Evolutionary conservation across 2,888 invertebrate genomes (phyloP).

Genomic region (Nephrotoma flavescens): DNA sequence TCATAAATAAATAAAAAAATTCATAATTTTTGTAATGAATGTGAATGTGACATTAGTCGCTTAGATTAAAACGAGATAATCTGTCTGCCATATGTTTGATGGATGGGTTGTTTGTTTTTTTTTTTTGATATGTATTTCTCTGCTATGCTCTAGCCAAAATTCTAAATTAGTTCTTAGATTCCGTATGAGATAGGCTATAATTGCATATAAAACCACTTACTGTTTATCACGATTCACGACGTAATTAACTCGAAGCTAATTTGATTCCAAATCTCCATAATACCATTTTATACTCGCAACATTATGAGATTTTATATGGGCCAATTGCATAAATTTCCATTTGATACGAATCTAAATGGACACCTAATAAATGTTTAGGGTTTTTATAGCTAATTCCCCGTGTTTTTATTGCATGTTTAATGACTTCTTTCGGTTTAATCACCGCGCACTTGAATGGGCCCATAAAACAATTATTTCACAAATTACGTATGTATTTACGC

Average conservation of each 20-base stretch:
- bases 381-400: neutral
- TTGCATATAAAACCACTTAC: neutral
- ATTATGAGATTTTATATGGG: neutral
- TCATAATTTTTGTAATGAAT: neutral
- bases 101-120: neutral
- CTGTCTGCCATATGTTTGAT: constrained; percentile 3
- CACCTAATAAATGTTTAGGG: neutral
- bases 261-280: neutral
- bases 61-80: neutral
- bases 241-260: neutral
- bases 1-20: too few species aligned
- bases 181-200: neutral
- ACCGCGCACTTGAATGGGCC: neutral
- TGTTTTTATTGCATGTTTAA: neutral
- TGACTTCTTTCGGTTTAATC: neutral
- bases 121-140: neutral
- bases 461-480: neutral
- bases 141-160: neutral
- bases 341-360: neutral
- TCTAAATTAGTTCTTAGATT: neutral
- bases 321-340: neutral
- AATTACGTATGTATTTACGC: neutral
- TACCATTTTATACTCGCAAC: too few species aligned
- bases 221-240: neutral
- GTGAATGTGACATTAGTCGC: neutral